Evolutionary conservation across 2,888 invertebrate species (phyloP).

Genomic region (Calliscelio sp.): DNA sequence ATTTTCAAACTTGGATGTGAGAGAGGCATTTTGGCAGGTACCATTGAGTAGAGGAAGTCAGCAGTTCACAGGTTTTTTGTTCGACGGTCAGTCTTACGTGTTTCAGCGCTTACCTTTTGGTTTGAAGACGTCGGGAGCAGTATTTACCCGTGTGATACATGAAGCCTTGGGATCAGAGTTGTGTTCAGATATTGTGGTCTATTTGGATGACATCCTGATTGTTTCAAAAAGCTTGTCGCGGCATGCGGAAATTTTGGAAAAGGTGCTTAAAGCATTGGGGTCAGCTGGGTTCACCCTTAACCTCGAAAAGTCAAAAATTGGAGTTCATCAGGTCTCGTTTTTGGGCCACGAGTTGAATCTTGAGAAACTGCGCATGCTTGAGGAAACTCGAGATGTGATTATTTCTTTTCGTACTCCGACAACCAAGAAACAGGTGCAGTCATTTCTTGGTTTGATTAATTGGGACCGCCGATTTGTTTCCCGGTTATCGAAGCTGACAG

Average conservation of each 20-base stretch:
- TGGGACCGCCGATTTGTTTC: neutral
- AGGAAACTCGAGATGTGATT: neutral
- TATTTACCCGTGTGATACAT: neutral
- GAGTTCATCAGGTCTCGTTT: constrained; percentile 18
- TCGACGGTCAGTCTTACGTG: too few species aligned
- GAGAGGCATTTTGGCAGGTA: too few species aligned
- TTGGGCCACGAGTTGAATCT: neutral
- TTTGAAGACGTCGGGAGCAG: constrained; percentile 1
- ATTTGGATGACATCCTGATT: constrained; percentile 11
- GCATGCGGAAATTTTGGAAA: neutral
- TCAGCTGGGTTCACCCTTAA: neutral
- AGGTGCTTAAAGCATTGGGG: neutral
- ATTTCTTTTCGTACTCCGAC: neutral
- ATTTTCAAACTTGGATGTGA: constrained; percentile 5
- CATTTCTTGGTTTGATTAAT: constrained; percentile 13
- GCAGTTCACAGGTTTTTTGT: too few species aligned
- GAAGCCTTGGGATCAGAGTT: neutral
- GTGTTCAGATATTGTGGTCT: neutral
- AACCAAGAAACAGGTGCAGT: neutral
- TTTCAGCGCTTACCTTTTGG: too few species aligned
- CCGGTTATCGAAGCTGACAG: neutral
- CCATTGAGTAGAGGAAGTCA: too few species aligned
- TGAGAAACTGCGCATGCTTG: neutral
- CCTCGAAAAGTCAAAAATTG: too few species aligned
- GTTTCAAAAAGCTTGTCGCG: neutral